Conservation (phyloP, 2,797 vertebrate species). For the Squalus acanthias region DNA sequence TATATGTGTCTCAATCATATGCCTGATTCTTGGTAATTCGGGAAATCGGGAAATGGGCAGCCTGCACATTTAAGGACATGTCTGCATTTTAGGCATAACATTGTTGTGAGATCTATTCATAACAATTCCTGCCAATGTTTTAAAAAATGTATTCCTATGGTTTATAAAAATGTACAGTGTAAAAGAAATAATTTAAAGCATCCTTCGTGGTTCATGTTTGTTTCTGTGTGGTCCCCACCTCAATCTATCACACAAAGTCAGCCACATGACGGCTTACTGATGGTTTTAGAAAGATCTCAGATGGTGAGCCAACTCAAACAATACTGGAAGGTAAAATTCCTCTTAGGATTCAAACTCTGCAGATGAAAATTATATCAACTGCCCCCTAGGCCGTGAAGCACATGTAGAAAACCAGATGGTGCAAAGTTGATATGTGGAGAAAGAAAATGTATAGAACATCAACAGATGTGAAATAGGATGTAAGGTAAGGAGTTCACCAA, state of each 20-base stretch:
- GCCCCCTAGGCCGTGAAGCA: constrained; percentile 18
- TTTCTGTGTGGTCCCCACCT: constrained; percentile 30
- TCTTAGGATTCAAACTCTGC: constrained; percentile 20
- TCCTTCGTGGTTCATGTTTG: background rate
- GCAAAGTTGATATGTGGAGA: constrained; percentile 23
- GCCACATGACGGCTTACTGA: constrained; percentile 23
- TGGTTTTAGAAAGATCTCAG: constrained; percentile 26
- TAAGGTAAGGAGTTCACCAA: background rate
- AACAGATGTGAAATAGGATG: constrained; percentile 32
- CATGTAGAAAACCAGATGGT: constrained; percentile 30
- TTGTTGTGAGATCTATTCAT: background rate
- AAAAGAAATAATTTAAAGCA: constrained; percentile 19
- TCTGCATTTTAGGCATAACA: background rate
- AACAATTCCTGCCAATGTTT: background rate
- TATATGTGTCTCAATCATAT: background rate
- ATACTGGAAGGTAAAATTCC: constrained; percentile 35
- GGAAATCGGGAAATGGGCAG: background rate
- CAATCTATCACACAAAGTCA: constrained; percentile 30
- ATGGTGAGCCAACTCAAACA: constrained; percentile 33
- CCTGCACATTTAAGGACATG: background rate
- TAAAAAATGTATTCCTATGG: background rate
- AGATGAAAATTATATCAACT: constrained; percentile 34
- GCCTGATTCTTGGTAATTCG: background rate
- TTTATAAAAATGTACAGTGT: background rate
- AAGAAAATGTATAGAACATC: constrained; percentile 11